Base-by-base conservation (phyloP, 1,140 invertebrate genomes). In the Conus betulinus region DNA sequence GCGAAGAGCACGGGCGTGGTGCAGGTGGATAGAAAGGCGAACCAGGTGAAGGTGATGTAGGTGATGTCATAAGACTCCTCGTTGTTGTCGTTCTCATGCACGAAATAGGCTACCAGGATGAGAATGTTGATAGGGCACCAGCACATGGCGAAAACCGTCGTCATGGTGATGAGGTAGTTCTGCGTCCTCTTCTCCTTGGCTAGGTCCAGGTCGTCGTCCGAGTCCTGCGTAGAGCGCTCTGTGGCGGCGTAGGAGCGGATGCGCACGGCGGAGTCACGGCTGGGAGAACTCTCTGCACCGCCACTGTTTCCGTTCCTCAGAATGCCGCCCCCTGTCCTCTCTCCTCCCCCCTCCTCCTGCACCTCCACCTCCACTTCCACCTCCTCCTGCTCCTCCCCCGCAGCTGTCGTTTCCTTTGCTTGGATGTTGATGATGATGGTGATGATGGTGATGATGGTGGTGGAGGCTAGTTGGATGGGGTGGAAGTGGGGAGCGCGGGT, bases 51-150 rank as follows among this genome's bases (percentile, higher is more conserved):
- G 89, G 96, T 96, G 55, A 96, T 96, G 93, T 96, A 97, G 3
- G 96, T 96, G 27, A 97, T 96, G 91, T 97, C 97, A 86, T 97
- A 97, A 91, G 97, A 96, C 51, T 96, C 96, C 27, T 95, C 96
- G 92, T 97, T 97, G 71, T 97, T 96, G 89, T 97, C 97, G 0
- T 97, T 97, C 93, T 97, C 97, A 67, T 96, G 94, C 17, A 97
- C 93, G 55, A 97, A 96, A 85, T 97, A 96, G 78, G 97, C 96
- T 0, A 97, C 97, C 23, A 97, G 94, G 91, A 96, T 96, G 5
- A 97, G 95, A 57, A 97, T 96, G 96, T 97, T 97, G 67, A 97
- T 92, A 1, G 97, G 97, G 91, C 96, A 97, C 87, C 97, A 94
- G 90, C 96, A 97, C 71, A 97, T 95, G 51, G 96, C 97, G 91